A percentile compares a stretch with the other conserved stretches of the same genome.
Evolutionary conservation across 1,140 invertebrate genomes (phyloP).

Genomic region (Myzus persicae): DNA sequence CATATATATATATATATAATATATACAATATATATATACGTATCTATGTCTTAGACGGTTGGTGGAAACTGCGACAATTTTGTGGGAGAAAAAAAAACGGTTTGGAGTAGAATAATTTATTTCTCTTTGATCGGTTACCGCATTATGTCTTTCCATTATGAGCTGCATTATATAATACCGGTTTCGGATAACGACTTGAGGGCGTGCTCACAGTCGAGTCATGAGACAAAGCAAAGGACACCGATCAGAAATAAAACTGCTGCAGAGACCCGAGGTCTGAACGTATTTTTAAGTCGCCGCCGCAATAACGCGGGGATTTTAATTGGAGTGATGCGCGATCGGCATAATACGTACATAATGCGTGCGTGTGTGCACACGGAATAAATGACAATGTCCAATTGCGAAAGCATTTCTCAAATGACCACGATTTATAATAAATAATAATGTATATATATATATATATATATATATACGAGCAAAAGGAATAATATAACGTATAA

Average conservation of each 20-base stretch:
- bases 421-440: neutral
- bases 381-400: neutral
- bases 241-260: neutral
- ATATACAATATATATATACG: too few relatives aligned
- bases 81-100: neutral
- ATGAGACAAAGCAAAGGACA: constrained; percentile 24
- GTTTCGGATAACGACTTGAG: constrained; percentile 25
- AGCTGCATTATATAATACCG: constrained; percentile 40
- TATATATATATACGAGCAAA: neutral
- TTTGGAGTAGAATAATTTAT: neutral
- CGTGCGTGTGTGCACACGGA: neutral
- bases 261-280: neutral
- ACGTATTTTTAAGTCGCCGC: neutral
- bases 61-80: neutral
- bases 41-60: neutral
- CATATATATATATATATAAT: too few relatives aligned
- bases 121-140: constrained; percentile 31
- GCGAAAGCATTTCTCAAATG: neutral
- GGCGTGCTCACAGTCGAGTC: constrained; percentile 20
- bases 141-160: neutral
- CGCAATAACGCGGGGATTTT: constrained; percentile 2
- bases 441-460: too few relatives aligned
- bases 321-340: constrained; percentile 39
- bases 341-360: neutral
- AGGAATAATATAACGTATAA: neutral